Base-by-base conservation (phyloP, 2,113 vertebrate genomes). In the Raja brachyura region DNA sequence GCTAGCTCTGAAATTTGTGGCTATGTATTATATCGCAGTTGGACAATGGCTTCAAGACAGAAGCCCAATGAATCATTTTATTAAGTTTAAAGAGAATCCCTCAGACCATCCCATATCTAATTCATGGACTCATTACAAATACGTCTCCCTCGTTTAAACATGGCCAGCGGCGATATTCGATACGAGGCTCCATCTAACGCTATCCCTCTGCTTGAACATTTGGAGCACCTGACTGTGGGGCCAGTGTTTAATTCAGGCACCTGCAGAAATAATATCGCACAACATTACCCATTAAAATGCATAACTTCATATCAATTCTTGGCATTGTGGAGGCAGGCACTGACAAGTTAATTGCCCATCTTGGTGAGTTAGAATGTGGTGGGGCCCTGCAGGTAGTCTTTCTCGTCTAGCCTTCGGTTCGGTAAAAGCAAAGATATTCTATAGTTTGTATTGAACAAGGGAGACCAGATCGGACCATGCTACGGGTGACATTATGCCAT, bases 341-440 rank as follows among this genome's bases (percentile, higher is more conserved):
- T 83, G 79, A 83, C 79, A 83, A 28, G 79, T 25, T 83, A 83
- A 83, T 56, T 59, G 79, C 79, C 79, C 79, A 83, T 83, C 54
- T 11, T 20, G 48, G 48, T 83, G 79, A 83, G 22, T 83, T 25
- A 83, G 56, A 59, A 7, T 25, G 22, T 59, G 79, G 25, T 13
- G 25, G 8, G 79, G 22, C 9, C 8, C 48, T 83, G 22, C 20
- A 11, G 79, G 54, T 25, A 83, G 54, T 56, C 20, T 83, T 83
- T 83, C 79, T 56, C 79, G 56, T 59, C 11, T 54, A 56, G 25
- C 20, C 6, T 81, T 83, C 20, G 25, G 5, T 3, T 28, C 56
- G 79, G 22, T 83, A 73, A 73, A 73, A 73, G 22, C 70, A 73
- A 73, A 73, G 70, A 0, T 3, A 54, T 81, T 81, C 7, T 22